A percentile compares a stretch with the other conserved stretches of the same genome.
Evolutionary conservation across 2,113 vertebrate species (phyloP).

Genomic region (Parotia lawesii): DNA sequence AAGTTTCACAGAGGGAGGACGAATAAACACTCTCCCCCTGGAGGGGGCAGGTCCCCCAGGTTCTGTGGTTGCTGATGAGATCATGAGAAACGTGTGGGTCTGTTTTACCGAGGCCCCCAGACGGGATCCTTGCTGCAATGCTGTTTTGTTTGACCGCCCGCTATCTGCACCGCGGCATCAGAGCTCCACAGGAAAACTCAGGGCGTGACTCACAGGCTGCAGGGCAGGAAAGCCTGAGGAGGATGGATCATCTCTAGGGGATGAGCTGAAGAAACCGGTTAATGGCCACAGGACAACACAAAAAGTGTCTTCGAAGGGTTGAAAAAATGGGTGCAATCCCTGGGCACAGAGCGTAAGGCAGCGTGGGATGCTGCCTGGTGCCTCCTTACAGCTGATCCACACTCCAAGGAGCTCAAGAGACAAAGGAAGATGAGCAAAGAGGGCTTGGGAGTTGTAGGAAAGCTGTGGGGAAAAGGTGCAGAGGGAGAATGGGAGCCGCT

Average conservation of each 20-base stretch:
- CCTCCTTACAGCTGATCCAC: neutral
- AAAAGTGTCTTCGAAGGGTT: accelerated
- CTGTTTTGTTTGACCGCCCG: neutral
- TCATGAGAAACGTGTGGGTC: slow-evolving; percentile 37
- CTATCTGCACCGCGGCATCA: neutral
- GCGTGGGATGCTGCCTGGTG: neutral
- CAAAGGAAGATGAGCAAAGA: neutral
- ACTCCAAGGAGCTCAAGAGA: neutral
- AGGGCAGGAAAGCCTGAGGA: neutral
- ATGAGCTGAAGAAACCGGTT: accelerated
- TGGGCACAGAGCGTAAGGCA: neutral
- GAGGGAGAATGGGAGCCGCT: neutral
- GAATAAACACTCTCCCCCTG: neutral
- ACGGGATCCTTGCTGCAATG: neutral
- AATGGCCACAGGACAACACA: neutral
- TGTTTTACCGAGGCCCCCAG: neutral
- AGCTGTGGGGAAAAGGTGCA: neutral
- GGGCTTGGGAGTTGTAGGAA: neutral
- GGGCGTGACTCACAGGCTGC: neutral
- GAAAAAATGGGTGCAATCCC: neutral
- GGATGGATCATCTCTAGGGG: neutral
- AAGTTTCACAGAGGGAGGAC: neutral
- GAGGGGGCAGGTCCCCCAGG: neutral
- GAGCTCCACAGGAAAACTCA: neutral
- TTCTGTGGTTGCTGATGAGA: neutral